Conservation (phyloP, 2,888 invertebrate genomes). For the Clostera curtula region DNA sequence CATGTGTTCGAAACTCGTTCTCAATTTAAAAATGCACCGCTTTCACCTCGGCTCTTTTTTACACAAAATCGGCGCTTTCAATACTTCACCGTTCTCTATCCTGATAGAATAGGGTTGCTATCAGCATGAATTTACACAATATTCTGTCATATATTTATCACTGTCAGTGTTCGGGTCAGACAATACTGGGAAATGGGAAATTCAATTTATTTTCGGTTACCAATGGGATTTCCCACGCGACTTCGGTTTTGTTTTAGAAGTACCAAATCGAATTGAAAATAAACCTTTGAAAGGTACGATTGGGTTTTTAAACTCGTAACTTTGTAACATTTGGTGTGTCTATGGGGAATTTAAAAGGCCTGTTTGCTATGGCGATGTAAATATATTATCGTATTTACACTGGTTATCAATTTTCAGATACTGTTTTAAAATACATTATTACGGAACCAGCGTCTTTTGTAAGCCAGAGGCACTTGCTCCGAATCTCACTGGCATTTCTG, state of each 20-base stretch:
- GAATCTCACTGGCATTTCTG: no score
- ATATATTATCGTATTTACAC: no score
- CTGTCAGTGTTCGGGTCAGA: constrained; percentile 30
- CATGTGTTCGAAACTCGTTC: no score
- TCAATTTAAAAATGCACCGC: no score
- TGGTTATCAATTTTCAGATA: no score
- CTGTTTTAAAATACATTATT: no score
- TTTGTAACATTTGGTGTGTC: constrained; percentile 11
- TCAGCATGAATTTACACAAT: constrained; percentile 15
- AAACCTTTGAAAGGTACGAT: constrained; percentile 14
- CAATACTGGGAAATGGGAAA: constrained; percentile 33
- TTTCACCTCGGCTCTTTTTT: no score
- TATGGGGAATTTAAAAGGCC: no score
- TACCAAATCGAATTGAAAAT: constrained; percentile 27
- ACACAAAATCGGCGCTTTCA: no score
- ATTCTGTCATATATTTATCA: constrained; percentile 42
- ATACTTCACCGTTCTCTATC: constrained; percentile 2
- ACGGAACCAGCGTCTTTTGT: no score
- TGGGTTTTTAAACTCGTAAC: constrained; percentile 21
- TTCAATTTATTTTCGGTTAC: constrained; percentile 55
- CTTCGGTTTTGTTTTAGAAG: constrained; percentile 37
- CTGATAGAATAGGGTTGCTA: constrained; percentile 9
- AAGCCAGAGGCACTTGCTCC: no score
- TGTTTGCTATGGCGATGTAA: no score
- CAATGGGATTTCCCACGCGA: constrained; percentile 53